Evolutionary conservation across 2,113 vertebrate species (phyloP), one percentile per base, ranked within the genome.

Genomic region (Paraplagusia blochii): DNA sequence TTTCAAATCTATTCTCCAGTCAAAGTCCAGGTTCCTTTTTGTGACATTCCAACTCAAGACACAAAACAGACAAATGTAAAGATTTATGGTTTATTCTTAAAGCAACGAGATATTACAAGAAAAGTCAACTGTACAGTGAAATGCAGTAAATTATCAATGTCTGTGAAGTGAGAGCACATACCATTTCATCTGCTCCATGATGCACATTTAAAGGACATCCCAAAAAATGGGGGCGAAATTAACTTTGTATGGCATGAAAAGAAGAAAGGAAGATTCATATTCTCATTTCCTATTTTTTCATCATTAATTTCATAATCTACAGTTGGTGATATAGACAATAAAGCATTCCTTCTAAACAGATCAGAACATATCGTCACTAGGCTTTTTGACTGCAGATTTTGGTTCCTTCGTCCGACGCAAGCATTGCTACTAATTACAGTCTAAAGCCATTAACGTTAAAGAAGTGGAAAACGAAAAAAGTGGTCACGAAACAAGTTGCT

Each of bases 71-170:
- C 63, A 55, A 18, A 49, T 15, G 13, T 42, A 50, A 78, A 58
- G 71, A 74, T 82, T 77, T 39, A 73, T 84, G 4, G 61, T 90
- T 91, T 89, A 89, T 88, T 91, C 17, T 68, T 79, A 83, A 82
- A 84, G 76, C 80, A 85, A 74, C 71, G 62, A 86, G 67, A 84
- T 84, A 67, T 84, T 83, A 87, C 88, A 90, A 91, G 88, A 64
- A 80, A 87, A 90, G 85, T 84, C 9, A 85, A 91, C 91, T 88
- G 91, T 89, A 94, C 88, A 92, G 84, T 84, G 70, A 84, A 72
- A 72, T 29, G 22, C 22, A 29, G 22, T 74, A 74, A 72, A 52
- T 65, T 64, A 53, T 58, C 46, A 58, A 29, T 44, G 66, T 76
- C 33, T 8, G 56, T 78, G 58, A 72, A 56, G 44, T 63, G 40